These are phyloP conservation scores for Prolemur simus DNA, from an alignment of 2,113 vertebrate genomes.

Conservation along the genomic window DNA sequence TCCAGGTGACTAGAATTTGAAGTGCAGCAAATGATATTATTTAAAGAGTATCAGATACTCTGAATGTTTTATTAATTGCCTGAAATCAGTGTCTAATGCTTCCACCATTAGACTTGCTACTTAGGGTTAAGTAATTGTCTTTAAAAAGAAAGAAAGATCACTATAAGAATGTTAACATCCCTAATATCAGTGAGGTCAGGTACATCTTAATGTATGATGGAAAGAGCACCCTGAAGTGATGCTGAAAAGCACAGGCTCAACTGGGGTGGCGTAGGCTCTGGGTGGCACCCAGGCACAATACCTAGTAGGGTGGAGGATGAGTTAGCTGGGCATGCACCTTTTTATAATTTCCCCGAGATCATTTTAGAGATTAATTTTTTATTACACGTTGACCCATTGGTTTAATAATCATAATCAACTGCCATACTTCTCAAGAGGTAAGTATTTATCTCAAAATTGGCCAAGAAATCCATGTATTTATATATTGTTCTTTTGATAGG, in stretches of 20 bases:
- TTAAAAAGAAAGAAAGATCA: neutral
- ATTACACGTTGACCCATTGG: neutral
- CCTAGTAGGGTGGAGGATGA: accelerated
- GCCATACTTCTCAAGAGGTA: neutral
- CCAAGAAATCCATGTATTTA: neutral
- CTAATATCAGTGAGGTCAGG: neutral
- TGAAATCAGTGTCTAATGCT: neutral
- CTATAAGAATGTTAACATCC: neutral
- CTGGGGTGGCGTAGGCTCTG: neutral
- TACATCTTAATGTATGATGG: neutral
- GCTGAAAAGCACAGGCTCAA: neutral
- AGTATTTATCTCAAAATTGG: neutral
- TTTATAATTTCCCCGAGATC: neutral
- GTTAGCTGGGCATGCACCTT: neutral
- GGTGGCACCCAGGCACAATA: accelerated
- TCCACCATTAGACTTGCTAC: neutral
- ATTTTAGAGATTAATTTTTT: neutral
- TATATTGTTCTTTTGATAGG: neutral
- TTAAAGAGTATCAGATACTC: neutral
- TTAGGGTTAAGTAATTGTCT: neutral
- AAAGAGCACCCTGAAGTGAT: neutral
- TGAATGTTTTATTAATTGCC: neutral
- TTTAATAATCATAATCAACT: neutral
- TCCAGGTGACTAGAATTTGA: neutral
- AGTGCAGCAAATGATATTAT: neutral